phyloP scores from a whole-genome alignment of 2,113 vertebrate species.

The Thalassoma bifasciatum region DNA sequence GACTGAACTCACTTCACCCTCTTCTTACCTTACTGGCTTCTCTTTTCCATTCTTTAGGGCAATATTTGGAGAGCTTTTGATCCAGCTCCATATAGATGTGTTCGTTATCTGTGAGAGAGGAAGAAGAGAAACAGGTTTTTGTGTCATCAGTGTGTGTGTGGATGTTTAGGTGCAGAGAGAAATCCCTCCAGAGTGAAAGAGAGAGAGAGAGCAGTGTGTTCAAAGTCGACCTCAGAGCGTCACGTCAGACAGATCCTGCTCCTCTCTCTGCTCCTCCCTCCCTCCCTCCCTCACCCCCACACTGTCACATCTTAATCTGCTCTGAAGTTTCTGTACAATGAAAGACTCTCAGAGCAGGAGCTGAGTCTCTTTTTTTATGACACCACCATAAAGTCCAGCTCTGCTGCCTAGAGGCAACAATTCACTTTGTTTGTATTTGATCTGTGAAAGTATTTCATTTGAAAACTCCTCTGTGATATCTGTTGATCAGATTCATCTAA shows the following conservation, averaged over 20 bases:
- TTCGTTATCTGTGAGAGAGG: constrained; percentile 90
- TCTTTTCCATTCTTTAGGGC: constrained; percentile 99
- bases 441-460: constrained; percentile 22
- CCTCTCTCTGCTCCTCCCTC: constrained; percentile 43
- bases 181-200: constrained; percentile 35
- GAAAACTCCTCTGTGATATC: neutral
- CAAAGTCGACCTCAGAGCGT: constrained; percentile 34
- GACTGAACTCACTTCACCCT: neutral
- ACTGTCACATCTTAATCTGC: constrained; percentile 49
- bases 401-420: constrained; percentile 17
- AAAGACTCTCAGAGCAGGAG: constrained; percentile 10
- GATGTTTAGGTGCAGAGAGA: neutral
- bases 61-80: constrained; percentile 99
- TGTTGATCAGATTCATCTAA: neutral
- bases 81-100: constrained; percentile 98
- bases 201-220: constrained; percentile 39
- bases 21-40: constrained; percentile 95
- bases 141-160: neutral
- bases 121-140: constrained; percentile 41
- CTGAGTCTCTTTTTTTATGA: neutral
- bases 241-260: constrained; percentile 45
- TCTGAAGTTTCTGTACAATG: constrained; percentile 36
- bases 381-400: too few relatives aligned
- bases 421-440: constrained; percentile 2
- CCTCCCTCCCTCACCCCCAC: constrained; percentile 35